A percentile compares a stretch with the other conserved stretches of the same genome.
phyloP scores from a whole-genome alignment of 2,888 invertebrate species.

The Nephrotoma guestfalica region DNA sequence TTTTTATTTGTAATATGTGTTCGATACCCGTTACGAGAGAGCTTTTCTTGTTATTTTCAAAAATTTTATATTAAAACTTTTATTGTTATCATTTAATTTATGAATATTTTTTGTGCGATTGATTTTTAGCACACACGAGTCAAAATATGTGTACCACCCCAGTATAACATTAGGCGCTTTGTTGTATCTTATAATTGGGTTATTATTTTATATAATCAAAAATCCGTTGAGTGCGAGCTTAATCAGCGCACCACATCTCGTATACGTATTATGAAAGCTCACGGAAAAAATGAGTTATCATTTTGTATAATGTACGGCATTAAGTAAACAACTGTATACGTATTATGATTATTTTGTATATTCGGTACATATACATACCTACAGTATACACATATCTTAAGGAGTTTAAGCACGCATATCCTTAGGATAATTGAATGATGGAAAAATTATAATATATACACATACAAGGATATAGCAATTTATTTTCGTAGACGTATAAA shows the following conservation, averaged over 20 bases:
- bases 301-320: neutral
- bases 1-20: too few species aligned
- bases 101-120: neutral
- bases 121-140: neutral
- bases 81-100: neutral
- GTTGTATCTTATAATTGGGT: too few species aligned
- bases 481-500: neutral
- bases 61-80: neutral
- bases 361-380: neutral
- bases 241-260: too few species aligned
- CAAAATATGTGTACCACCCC: neutral
- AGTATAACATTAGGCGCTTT: too few species aligned
- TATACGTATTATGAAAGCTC: too few species aligned
- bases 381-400: neutral
- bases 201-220: too few species aligned
- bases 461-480: neutral
- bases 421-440: neutral
- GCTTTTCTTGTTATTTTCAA: neutral
- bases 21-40: too few species aligned
- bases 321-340: neutral
- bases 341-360: neutral
- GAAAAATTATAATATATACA: neutral
- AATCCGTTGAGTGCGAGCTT: too few species aligned
- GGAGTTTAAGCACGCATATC: neutral
- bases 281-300: neutral